Evolutionary conservation across 2,113 vertebrate species (phyloP), one percentile per base, ranked within the genome.

Genomic region (Rhadina sibilatrix): DNA sequence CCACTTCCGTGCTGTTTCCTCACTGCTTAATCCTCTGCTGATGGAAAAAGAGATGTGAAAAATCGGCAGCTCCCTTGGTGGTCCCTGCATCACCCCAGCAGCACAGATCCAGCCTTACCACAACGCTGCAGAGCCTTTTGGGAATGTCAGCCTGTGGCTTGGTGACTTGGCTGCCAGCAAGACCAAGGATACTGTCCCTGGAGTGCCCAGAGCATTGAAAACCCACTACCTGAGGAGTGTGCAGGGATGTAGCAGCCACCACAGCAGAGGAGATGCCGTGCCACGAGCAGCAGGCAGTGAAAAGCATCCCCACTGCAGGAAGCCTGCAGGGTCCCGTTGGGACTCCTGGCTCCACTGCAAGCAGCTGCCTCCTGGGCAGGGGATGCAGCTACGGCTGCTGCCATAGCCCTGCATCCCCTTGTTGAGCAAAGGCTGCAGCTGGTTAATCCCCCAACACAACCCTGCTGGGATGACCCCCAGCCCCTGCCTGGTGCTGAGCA

Each of bases 241-340:
- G 28, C 20, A 25, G 64, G 30, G 59, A 65, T 2, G 4, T 2
- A 63, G 74, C 47, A 53, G 49, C 11, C 35, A 18, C 30, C 3
- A 5, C 21, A 30, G 35, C 1, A 4, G 53, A 44, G 59, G 54
- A 78, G 31, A 24, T 6, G 15, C 44, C 0, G 0, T 59, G 61
- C 61, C 23, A 9, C 3, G 2, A 63, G 61, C 59, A 72, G 4
- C 37, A 12, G 42, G 49, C 27, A 9, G 23, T 1, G 23, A 68
- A 21, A 59, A 71, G 44, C 66, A 35, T 37, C n/a, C 23, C 18
- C 0, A 1, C n/a, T 49, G 60, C 71, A 44, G 59, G 50, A n/a
- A 77, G 68, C 66, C 63, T 50, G 23, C 15, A 14, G 46, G 28
- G 25, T 50, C 37, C 60, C 2, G 1, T 3, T 3, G 4, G 28